phyloP scores from a whole-genome alignment of 2,888 invertebrate species.

The Zygothrica quintamaculata region DNA sequence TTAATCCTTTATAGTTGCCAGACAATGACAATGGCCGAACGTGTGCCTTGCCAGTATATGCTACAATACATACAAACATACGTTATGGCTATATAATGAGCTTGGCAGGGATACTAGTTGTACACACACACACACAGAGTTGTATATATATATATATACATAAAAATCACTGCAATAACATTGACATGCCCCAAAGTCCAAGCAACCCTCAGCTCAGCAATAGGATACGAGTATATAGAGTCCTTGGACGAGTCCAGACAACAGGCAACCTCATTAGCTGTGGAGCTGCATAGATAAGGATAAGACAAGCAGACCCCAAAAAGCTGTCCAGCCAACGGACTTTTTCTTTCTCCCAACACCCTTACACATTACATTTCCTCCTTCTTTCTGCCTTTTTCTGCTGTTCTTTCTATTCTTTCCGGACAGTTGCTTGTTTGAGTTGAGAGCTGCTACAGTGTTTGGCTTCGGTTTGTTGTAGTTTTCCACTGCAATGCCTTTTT shows the following conservation, averaged over 20 bases:
- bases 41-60: conserved; percentile 23
- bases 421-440: conserved; percentile 3
- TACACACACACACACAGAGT: conserved; percentile 7
- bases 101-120: conserved; percentile 38
- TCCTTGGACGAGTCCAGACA: conserved; percentile 11
- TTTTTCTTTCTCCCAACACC: conserved; percentile 2
- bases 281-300: conserved; percentile 65
- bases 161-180: conserved; percentile 75
- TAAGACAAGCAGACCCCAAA: conserved; percentile 53
- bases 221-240: conserved; percentile 11
- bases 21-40: conserved; percentile 49
- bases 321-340: conserved; percentile 35
- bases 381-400: neutral
- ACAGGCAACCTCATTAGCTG: conserved; percentile 70
- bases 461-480: conserved; percentile 49
- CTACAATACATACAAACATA: conserved; percentile 33
- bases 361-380: too few relatives aligned
- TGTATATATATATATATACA: conserved; percentile 14
- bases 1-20: conserved; percentile 70
- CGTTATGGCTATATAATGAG: conserved; percentile 83
- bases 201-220: conserved; percentile 34
- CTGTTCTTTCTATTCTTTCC: conserved; percentile 10
- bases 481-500: conserved; percentile 77
- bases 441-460: neutral
- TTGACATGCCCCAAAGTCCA: conserved; percentile 61